phyloP scores from a whole-genome alignment of 2,888 invertebrate species.

The Orgyia antiqua region DNA sequence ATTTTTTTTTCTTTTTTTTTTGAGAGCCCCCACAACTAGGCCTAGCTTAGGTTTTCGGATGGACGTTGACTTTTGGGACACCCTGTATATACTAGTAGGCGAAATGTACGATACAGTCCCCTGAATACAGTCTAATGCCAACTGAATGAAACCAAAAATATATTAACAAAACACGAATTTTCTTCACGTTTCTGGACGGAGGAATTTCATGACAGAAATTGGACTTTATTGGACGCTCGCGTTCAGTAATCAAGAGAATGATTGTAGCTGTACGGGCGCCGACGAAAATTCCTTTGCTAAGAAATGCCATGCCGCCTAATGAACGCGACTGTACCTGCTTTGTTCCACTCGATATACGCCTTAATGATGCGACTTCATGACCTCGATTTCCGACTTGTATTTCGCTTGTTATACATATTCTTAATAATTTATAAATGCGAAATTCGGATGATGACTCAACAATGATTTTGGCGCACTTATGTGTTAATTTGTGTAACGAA shows the following conservation, averaged over 20 bases:
- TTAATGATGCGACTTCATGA: slow-evolving; percentile 21
- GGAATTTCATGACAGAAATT: slow-evolving; percentile 23
- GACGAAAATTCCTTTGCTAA: slow-evolving; percentile 28
- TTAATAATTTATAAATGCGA: background rate
- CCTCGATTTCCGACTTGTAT: slow-evolving; percentile 2
- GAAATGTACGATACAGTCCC: too few species aligned
- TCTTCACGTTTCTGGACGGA: slow-evolving; percentile 7
- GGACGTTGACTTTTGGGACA: too few species aligned
- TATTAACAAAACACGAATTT: slow-evolving; percentile 5
- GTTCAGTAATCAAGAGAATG: slow-evolving; percentile 32
- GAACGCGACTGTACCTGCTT: slow-evolving; percentile 27
- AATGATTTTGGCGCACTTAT: too few species aligned
- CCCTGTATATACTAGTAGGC: too few species aligned
- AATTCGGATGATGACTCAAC: too few species aligned
- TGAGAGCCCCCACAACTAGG: too few species aligned
- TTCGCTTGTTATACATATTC: background rate
- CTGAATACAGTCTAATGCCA: background rate
- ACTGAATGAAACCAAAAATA: slow-evolving; percentile 1
- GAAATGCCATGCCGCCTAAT: slow-evolving; percentile 27
- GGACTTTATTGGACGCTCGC: slow-evolving; percentile 26
- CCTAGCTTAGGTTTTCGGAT: too few species aligned
- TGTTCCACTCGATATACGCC: slow-evolving; percentile 29
- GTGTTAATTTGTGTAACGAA: too few species aligned
- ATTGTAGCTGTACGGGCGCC: slow-evolving; percentile 16
- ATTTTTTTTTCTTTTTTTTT: too few species aligned